Evolutionary conservation across 2,113 vertebrate species (phyloP).

Genomic region (Halichoeres trimaculatus): DNA sequence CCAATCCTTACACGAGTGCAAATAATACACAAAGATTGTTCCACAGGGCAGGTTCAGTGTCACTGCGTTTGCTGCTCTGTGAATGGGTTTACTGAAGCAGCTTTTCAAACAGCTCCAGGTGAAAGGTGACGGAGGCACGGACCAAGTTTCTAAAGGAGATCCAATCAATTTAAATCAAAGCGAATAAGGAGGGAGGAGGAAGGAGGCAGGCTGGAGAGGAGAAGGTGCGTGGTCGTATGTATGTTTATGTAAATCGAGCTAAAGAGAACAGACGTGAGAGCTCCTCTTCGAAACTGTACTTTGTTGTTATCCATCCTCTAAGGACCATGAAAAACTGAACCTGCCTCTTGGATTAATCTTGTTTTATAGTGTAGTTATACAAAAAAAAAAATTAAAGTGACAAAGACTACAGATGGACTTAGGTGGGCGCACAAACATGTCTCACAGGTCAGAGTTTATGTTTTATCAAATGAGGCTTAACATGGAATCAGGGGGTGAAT

Average conservation of each 20-base stretch:
- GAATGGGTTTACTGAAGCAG: conserved; percentile 30
- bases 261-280: not conserved
- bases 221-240: not conserved
- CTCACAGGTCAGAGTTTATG: conserved; percentile 66
- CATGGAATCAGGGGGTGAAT: conserved; percentile 60
- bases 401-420: conserved; percentile 55
- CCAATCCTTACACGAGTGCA: conserved; percentile 10
- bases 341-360: conserved; percentile 13
- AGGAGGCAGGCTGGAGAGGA: no score
- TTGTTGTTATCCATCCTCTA: no score
- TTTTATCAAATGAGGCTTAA: conserved; percentile 63
- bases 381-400: conserved; percentile 65
- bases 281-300: not conserved
- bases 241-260: not conserved
- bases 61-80: not conserved
- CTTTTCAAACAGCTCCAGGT: conserved; percentile 27
- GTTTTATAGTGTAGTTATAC: conserved; percentile 20
- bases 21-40: not conserved
- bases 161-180: conserved; percentile 21
- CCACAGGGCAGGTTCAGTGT: not conserved
- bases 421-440: conserved; percentile 21
- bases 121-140: not conserved
- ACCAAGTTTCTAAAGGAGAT: conserved; percentile 23
- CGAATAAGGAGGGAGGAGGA: conserved; percentile 1
- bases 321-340: not conserved